Evolutionary conservation across 2,888 invertebrate genomes (phyloP).

Genomic region (Ormyrus labotus): DNA sequence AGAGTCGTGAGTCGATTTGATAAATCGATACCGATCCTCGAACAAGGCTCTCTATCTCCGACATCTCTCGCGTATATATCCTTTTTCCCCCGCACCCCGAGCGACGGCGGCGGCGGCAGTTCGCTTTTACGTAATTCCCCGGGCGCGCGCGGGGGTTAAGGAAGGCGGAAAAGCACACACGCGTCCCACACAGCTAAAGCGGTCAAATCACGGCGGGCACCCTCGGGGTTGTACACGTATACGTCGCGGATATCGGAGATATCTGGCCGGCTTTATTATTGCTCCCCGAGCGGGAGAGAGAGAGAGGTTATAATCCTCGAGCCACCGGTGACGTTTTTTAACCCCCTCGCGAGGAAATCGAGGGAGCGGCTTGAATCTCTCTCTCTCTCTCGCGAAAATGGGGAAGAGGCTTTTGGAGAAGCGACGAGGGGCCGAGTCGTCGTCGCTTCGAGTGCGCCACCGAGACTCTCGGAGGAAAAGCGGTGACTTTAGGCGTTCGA

Average conservation of each 20-base stretch:
- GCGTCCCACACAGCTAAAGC: conserved; percentile 57
- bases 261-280: conserved; percentile 37
- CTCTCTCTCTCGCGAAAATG: neutral
- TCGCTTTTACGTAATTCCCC: conserved; percentile 53
- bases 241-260: conserved; percentile 44
- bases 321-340: conserved; percentile 18
- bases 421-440: no score
- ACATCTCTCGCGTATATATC: neutral
- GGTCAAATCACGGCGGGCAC: conserved; percentile 61
- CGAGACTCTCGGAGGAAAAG: no score
- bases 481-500: no score
- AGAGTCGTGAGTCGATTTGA: conserved; percentile 47
- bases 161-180: conserved; percentile 43
- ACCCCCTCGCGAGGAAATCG: conserved; percentile 14
- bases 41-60: conserved; percentile 13
- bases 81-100: conserved; percentile 6
- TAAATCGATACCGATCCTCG: conserved; percentile 40
- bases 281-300: conserved; percentile 59
- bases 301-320: conserved; percentile 43
- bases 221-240: conserved; percentile 38
- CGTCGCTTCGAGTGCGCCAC: no score
- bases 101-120: neutral
- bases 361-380: neutral
- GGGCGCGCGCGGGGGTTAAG: conserved; percentile 3
- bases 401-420: neutral